phyloP scores from a whole-genome alignment of 2,113 vertebrate genomes.

The Oncorhynchus mykiss region DNA sequence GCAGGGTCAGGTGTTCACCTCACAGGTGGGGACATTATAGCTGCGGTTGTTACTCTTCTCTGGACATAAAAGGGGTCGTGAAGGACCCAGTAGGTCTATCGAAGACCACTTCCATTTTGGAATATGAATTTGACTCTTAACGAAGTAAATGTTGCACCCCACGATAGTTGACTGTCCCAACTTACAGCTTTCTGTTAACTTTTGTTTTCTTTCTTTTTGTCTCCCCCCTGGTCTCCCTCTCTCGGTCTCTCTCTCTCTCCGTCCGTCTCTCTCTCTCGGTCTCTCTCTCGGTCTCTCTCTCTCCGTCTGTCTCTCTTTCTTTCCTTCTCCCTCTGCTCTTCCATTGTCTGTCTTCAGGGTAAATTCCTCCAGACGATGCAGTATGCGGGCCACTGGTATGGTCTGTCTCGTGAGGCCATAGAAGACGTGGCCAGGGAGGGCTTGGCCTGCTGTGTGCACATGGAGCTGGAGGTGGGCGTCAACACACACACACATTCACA shows the following conservation, averaged over 20 bases:
- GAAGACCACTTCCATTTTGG: background rate
- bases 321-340: constrained; percentile 15
- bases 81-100: constrained; percentile 14
- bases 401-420: constrained; percentile 83
- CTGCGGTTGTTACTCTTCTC: constrained; percentile 29
- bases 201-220: too few species aligned
- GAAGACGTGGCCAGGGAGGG: constrained; percentile 87
- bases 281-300: too few species aligned
- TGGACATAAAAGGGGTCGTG: constrained; percentile 14
- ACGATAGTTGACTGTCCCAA: constrained; percentile 20
- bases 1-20: constrained; percentile 49
- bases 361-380: constrained; percentile 84
- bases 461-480: constrained; percentile 87
- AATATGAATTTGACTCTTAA: constrained; percentile 6
- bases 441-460: constrained; percentile 84
- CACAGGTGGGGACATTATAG: constrained; percentile 34
- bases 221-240: too few species aligned
- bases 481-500: constrained; percentile 64
- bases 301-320: constrained; percentile 10
- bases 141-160: constrained; percentile 3
- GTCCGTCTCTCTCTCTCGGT: too few species aligned
- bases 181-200: background rate
- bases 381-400: constrained; percentile 78
- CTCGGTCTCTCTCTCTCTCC: too few species aligned
- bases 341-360: constrained; percentile 71